Percentiles rank a stretch among this genome's conserved stretches.
Conservation (phyloP, 2,113 vertebrate species). For the Patagioenas fasciata region DNA sequence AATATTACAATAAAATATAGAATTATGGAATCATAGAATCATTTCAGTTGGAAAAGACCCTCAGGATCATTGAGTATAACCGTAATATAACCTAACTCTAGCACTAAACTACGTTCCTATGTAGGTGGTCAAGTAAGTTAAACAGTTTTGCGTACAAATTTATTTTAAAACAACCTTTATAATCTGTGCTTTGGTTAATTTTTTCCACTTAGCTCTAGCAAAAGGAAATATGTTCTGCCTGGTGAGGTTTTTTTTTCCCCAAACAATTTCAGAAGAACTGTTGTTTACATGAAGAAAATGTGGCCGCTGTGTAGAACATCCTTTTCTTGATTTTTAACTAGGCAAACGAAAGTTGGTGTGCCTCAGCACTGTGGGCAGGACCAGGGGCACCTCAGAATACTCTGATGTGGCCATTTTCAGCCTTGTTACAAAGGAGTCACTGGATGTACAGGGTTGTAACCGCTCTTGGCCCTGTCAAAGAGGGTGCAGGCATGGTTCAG, state of each 20-base stretch:
- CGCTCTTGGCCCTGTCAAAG: neutral
- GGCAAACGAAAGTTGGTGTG: no score
- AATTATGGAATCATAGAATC: no score
- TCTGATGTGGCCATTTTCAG: accelerated
- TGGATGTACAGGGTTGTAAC: neutral
- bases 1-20: no score
- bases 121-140: no score
- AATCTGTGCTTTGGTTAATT: neutral
- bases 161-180: neutral
- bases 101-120: no score
- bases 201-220: neutral
- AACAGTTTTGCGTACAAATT: neutral
- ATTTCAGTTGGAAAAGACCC: no score
- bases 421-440: accelerated
- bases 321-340: neutral
- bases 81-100: no score
- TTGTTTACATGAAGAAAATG: neutral
- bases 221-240: neutral
- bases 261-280: neutral
- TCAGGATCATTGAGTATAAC: no score
- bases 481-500: neutral
- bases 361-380: neutral
- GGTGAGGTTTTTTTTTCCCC: neutral
- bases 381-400: accelerated
- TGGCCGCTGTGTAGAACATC: no score